Evolutionary conservation across 2,888 invertebrate species (phyloP).

Genomic region (Elysia crispata): DNA sequence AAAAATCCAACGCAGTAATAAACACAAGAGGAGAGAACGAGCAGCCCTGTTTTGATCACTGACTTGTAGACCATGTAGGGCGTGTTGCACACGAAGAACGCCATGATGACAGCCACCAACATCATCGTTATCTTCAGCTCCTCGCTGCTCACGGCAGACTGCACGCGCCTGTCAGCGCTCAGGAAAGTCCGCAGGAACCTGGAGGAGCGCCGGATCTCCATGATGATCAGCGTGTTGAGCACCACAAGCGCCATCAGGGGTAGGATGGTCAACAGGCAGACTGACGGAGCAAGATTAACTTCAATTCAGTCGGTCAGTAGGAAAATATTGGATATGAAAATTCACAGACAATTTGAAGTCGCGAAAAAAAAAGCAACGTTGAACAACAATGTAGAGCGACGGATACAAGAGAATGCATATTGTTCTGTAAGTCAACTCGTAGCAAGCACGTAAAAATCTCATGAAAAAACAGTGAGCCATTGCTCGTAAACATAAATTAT

Average conservation of each 20-base stretch:
- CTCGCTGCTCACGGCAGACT: conserved; percentile 68
- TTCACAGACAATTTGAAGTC: too few relatives aligned
- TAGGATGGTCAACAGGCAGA: conserved; percentile 41
- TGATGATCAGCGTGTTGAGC: conserved; percentile 71
- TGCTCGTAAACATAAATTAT: too few relatives aligned
- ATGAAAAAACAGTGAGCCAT: too few relatives aligned
- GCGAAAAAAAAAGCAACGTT: too few relatives aligned
- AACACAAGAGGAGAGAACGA: neutral
- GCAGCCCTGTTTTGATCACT: neutral
- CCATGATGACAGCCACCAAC: conserved; percentile 72
- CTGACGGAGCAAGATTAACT: conserved; percentile 27
- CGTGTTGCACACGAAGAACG: conserved; percentile 73
- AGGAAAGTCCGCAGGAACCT: conserved; percentile 66
- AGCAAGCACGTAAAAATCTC: too few relatives aligned
- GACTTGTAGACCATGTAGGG: conserved; percentile 68
- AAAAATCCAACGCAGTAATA: too few relatives aligned
- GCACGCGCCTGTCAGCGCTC: conserved; percentile 52
- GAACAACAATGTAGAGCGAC: too few relatives aligned
- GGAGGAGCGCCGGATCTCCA: conserved; percentile 72
- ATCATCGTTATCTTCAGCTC: conserved; percentile 74
- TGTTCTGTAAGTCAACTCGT: too few relatives aligned
- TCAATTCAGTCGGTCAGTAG: too few relatives aligned
- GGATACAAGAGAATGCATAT: too few relatives aligned
- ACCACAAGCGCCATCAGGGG: conserved; percentile 71
- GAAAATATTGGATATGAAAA: too few relatives aligned